Percentiles rank a stretch among this genome's conserved stretches.
Conservation (phyloP, 2,797 vertebrate genomes). For the Catamblyrhynchus diadema region DNA sequence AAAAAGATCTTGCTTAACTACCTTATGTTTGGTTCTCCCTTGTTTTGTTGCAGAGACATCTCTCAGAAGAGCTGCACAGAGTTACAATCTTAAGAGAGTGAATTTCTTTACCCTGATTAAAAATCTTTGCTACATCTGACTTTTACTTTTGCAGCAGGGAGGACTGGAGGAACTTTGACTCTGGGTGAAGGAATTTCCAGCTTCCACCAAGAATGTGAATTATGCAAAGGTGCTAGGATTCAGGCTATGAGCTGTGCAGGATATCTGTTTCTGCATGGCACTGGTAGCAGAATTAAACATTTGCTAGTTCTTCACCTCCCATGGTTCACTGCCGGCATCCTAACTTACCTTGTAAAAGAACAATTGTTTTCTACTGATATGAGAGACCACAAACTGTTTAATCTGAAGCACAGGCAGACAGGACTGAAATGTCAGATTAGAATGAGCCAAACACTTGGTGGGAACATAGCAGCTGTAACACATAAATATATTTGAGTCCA, state of each 20-base stretch:
- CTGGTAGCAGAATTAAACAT: neutral
- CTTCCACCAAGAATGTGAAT: neutral
- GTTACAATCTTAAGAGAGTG: neutral
- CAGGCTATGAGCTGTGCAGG: neutral
- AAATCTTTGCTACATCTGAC: neutral
- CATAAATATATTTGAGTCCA: neutral
- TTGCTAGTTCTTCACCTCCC: neutral
- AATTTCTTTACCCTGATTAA: neutral
- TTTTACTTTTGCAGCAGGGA: neutral
- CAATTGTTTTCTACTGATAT: neutral
- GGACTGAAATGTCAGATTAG: neutral
- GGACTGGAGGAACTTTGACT: neutral
- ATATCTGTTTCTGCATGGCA: neutral
- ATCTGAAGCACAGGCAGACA: neutral
- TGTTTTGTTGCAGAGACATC: neutral
- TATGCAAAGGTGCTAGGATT: neutral
- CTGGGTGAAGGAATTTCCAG: neutral
- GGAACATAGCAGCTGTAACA: neutral
- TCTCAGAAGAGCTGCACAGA: neutral
- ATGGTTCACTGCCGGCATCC: neutral
- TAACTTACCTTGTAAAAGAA: neutral
- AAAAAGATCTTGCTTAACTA: constrained; percentile 57
- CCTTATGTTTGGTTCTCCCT: neutral
- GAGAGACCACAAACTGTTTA: neutral
- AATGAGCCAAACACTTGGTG: neutral